These are phyloP conservation scores for Lucilia cuprina DNA, from an alignment of 1,140 invertebrate species.

Conservation along the genomic window DNA sequence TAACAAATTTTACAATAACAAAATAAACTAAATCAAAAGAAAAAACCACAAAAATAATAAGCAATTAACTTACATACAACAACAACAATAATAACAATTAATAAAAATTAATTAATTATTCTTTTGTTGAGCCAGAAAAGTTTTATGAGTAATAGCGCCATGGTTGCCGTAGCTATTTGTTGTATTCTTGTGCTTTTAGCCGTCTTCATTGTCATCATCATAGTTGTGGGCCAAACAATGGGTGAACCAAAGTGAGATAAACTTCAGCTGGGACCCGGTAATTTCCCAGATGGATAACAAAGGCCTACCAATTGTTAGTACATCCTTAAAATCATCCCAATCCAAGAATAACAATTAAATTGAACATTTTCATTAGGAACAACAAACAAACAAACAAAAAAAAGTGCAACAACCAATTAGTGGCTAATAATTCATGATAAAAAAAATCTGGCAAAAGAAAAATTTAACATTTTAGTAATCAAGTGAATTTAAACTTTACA, in stretches of 20 bases:
- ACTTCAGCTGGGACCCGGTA: conserved; percentile 63
- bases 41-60: background rate
- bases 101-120: conserved; percentile 27
- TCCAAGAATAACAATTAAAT: background rate
- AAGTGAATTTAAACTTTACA: conserved; percentile 22
- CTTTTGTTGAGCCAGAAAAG: conserved; percentile 22
- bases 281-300: conserved; percentile 64
- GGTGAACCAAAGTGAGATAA: conserved; percentile 67
- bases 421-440: background rate
- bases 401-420: background rate
- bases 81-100: background rate
- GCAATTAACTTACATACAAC: background rate
- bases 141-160: conserved; percentile 64
- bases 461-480: background rate
- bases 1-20: too few relatives aligned
- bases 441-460: background rate
- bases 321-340: background rate
- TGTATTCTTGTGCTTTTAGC: conserved; percentile 77
- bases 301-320: conserved; percentile 55
- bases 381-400: background rate
- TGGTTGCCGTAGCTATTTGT: conserved; percentile 81
- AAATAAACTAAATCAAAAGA: background rate
- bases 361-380: background rate
- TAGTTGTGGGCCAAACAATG: conserved; percentile 76
- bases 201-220: conserved; percentile 80